These are phyloP conservation scores for Teleogryllus occipitalis DNA, from an alignment of 1,140 invertebrate genomes.

Conservation along the genomic window DNA sequence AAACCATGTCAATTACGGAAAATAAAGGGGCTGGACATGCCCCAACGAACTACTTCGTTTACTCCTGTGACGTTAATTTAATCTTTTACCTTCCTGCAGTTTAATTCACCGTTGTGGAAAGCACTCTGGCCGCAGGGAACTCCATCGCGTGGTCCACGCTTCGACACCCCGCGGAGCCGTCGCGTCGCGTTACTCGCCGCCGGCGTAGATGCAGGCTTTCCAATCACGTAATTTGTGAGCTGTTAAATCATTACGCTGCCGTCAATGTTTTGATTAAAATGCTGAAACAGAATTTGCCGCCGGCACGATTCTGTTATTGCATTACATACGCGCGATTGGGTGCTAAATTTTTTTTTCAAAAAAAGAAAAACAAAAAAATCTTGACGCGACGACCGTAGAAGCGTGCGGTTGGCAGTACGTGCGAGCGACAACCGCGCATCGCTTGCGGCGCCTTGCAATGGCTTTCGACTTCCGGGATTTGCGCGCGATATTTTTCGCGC, in stretches of 20 bases:
- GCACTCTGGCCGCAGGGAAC: no score
- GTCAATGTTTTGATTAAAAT: conserved; percentile 6
- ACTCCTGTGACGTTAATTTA: no score
- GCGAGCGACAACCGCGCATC: not conserved
- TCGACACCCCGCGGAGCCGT: no score
- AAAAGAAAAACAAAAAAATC: not conserved
- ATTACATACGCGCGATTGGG: not conserved
- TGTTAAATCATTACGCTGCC: not conserved
- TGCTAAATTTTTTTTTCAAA: not conserved
- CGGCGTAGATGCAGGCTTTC: not conserved
- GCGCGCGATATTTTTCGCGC: not conserved
- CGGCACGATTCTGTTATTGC: not conserved
- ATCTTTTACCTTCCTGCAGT: no score
- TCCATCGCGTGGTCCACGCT: no score
- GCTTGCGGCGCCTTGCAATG: not conserved
- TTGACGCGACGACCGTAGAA: not conserved
- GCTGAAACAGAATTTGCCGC: not conserved
- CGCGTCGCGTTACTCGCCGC: no score
- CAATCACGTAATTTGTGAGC: not conserved
- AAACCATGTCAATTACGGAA: no score
- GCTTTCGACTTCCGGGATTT: not conserved
- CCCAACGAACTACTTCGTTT: no score
- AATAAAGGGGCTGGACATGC: no score
- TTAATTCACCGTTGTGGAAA: no score
- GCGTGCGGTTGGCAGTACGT: not conserved